phyloP scores from a whole-genome alignment of 2,797 vertebrate species.

The Lophura swinhoii region DNA sequence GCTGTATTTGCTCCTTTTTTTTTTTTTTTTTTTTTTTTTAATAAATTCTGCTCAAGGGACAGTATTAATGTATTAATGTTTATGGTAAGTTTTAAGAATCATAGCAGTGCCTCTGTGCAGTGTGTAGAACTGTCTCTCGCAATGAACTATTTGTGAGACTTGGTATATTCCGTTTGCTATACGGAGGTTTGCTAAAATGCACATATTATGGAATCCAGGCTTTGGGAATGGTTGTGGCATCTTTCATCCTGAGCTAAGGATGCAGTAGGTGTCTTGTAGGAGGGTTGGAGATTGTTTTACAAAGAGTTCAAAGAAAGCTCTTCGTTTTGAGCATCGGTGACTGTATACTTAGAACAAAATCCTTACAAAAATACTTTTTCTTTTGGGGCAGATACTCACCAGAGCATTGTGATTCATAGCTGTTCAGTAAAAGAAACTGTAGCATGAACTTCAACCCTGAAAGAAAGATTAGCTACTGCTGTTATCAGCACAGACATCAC shows the following conservation, averaged over 20 bases:
- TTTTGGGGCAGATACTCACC: neutral
- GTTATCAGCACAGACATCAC: conserved; percentile 16
- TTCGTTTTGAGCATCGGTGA: neutral
- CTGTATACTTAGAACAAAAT: neutral
- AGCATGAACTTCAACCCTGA: conserved; percentile 31
- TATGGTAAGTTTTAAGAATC: neutral
- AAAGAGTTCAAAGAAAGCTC: neutral
- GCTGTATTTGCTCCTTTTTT: neutral
- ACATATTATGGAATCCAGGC: neutral
- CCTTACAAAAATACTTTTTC: neutral
- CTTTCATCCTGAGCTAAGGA: neutral
- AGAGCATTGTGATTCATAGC: neutral
- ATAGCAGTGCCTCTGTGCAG: neutral
- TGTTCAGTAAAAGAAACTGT: conserved; percentile 37
- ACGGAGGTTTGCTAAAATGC: neutral
- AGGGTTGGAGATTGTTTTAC: neutral
- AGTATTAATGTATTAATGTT: neutral
- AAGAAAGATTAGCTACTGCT: conserved; percentile 42
- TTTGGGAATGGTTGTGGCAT: neutral
- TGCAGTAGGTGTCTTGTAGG: fast-evolving
- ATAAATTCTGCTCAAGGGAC: neutral
- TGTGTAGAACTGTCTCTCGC: neutral
- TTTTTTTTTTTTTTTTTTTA: neutral
- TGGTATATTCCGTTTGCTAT: neutral
- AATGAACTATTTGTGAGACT: neutral